Evolutionary conservation across 2,888 invertebrate genomes (phyloP).

Genomic region (Tetrapedia diversipes): DNA sequence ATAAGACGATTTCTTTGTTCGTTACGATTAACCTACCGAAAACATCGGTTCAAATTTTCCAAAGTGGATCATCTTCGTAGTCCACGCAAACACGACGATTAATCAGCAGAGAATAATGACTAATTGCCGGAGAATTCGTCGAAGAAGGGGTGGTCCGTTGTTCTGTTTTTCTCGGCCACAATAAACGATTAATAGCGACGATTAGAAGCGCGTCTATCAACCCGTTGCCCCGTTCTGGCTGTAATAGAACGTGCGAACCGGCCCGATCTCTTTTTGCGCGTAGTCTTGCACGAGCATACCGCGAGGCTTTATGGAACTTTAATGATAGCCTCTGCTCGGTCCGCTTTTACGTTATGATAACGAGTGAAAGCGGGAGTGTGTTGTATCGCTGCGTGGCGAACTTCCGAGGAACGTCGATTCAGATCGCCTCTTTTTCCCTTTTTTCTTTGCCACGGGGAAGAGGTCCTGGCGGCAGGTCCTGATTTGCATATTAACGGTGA

Average conservation of each 20-base stretch:
- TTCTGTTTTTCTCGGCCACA: neutral
- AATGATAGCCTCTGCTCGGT: slow-evolving; percentile 58
- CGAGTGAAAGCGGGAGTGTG: slow-evolving; percentile 51
- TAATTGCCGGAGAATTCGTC: neutral
- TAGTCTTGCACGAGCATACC: slow-evolving; percentile 38
- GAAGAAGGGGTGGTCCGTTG: neutral
- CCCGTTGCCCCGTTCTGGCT: neutral
- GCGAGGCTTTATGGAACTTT: slow-evolving; percentile 65
- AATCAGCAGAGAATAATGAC: neutral
- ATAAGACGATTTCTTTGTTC: neutral
- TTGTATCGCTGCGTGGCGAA: slow-evolving; percentile 27
- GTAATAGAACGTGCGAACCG: slow-evolving; percentile 54
- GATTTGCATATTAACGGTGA: neutral
- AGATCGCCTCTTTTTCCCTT: slow-evolving; percentile 5
- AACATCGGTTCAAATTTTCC: neutral
- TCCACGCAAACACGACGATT: neutral
- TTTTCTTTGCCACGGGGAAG: neutral
- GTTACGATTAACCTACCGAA: neutral
- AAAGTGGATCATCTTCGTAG: neutral
- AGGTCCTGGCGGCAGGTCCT: neutral
- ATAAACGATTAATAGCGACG: slow-evolving; percentile 18
- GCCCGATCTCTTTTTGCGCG: slow-evolving; percentile 54
- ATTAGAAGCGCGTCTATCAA: slow-evolving; percentile 32
- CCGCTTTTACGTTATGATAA: slow-evolving; percentile 59
- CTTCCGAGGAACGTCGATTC: slow-evolving; percentile 41